phyloP scores from a whole-genome alignment of 2,113 vertebrate species.

The Parotia lawesii region DNA sequence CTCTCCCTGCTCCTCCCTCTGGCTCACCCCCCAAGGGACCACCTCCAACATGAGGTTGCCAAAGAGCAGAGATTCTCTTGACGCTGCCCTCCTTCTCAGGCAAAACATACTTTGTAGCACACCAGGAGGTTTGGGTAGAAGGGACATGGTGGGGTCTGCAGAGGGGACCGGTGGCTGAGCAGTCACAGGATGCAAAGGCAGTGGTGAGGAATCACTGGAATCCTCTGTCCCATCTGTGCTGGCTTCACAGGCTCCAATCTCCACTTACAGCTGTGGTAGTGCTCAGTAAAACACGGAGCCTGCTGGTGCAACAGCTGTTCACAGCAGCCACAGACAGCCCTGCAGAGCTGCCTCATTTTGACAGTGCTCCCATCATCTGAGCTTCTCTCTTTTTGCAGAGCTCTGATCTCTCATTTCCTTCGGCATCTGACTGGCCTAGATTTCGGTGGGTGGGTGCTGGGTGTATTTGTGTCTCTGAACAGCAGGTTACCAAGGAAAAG shows the following conservation, averaged over 20 bases:
- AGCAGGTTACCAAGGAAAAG: neutral
- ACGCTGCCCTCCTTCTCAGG: neutral
- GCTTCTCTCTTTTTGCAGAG: neutral
- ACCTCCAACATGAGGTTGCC: neutral
- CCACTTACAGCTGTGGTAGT: accelerated
- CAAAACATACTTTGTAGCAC: neutral
- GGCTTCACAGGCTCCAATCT: neutral
- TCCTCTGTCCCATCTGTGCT: neutral
- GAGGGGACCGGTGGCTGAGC: accelerated
- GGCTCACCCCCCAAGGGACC: neutral
- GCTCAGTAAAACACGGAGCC: neutral
- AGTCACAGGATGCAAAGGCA: neutral
- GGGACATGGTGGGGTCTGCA: neutral
- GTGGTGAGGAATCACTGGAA: neutral
- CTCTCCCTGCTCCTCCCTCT: neutral
- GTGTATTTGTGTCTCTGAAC: neutral
- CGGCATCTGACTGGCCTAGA: neutral
- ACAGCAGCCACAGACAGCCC: neutral
- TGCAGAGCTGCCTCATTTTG: neutral
- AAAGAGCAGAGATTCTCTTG: neutral
- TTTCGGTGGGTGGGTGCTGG: neutral
- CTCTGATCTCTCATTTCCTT: neutral
- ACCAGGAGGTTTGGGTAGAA: neutral
- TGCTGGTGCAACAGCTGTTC: neutral
- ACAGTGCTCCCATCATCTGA: neutral